Base-by-base conservation (phyloP, 1,140 invertebrate species). In the Eurosta solidaginis region DNA sequence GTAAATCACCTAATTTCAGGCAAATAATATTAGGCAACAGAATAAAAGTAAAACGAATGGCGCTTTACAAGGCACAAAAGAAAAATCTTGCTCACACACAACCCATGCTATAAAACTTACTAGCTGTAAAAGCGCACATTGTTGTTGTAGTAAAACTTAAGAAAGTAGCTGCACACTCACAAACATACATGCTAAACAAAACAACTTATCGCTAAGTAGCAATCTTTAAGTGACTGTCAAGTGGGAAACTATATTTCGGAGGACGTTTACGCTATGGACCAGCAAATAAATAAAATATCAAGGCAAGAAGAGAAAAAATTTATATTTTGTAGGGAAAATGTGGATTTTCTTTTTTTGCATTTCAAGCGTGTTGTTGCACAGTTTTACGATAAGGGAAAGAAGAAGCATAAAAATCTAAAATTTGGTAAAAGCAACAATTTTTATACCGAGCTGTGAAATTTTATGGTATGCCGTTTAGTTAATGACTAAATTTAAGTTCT, bases 1-100 rank as follows among this genome's bases (percentile, higher is more conserved):
- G 84, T 85, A 85, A 85, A 85, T 85, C 84, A 85, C 84, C 84
- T 84, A 84, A 84, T 85, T 85, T 84, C 84, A 79, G 81, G 85
- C 82, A 83, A 84, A 84, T 85, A 85, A 85, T 84, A 84, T 84
- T 85, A 25, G 52, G 9, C 54, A 33, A 59, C n/a, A 33, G 27
- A 17, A 12, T 14, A 27, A 29, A 68, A 68, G 59, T 40, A 20
- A 40, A 33, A 12, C 5, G 54, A 59, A 14, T 25, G n/a, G 27
- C 25, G n/a, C n/a, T n/a, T n/a, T n/a, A n/a, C n/a, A n/a, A n/a
- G n/a, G n/a, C n/a, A n/a, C n/a, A n/a, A n/a, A n/a, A n/a, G n/a
- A n/a, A n/a, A n/a, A n/a, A n/a, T n/a, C n/a, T n/a, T n/a, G n/a
- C n/a, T n/a, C n/a, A n/a, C n/a, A n/a, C n/a, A n/a, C n/a, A n/a